These are phyloP conservation scores for Sebastes glaucus DNA, from an alignment of 2,797 vertebrate species.

Conservation along the genomic window DNA sequence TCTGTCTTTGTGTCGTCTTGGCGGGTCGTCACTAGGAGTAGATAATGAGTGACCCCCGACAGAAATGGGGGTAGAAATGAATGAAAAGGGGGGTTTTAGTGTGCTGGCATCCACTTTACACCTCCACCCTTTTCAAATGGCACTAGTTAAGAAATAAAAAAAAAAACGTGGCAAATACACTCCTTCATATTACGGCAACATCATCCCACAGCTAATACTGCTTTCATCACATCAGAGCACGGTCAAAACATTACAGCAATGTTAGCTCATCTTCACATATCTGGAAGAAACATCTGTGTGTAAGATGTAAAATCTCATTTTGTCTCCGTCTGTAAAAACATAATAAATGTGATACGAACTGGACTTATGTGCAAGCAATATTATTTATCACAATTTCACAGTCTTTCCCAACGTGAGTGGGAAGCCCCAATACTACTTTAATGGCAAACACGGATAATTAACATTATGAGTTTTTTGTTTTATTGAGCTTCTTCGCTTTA, in stretches of 20 bases:
- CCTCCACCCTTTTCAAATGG: conserved; percentile 37
- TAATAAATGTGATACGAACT: background rate
- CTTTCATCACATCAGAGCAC: conserved; percentile 1
- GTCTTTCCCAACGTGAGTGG: background rate
- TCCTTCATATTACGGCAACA: conserved; percentile 49
- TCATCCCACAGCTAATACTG: conserved; percentile 18
- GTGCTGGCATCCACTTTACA: conserved; percentile 28
- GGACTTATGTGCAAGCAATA: background rate
- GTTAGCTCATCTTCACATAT: background rate
- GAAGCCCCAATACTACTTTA: background rate
- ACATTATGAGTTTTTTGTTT: background rate
- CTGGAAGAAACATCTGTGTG: background rate
- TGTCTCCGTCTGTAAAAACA: background rate
- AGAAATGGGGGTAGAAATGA: conserved; percentile 69
- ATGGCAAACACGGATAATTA: background rate
- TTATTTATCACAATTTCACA: conserved; percentile 36
- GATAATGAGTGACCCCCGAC: conserved; percentile 55
- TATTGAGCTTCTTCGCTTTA: background rate
- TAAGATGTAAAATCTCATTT: background rate
- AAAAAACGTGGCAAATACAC: conserved; percentile 20
- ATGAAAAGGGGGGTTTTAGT: background rate
- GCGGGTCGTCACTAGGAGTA: background rate
- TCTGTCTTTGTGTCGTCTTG: background rate
- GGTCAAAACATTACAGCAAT: background rate
- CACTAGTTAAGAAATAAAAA: conserved; percentile 25